phyloP scores from a whole-genome alignment of 2,113 vertebrate genomes.

The Ahaetulla prasina region DNA sequence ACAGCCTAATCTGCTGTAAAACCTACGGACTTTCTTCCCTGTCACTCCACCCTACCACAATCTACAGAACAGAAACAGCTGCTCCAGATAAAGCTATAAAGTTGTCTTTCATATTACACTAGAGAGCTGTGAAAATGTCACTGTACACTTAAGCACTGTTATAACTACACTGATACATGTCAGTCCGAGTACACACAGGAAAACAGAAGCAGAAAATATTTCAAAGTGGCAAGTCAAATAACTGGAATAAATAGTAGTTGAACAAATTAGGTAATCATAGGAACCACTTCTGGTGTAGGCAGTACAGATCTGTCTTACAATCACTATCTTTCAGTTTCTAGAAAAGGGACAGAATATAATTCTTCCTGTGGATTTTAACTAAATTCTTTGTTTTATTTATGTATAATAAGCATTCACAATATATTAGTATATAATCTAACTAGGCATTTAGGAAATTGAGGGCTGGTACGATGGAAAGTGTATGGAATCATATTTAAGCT shows the following conservation, averaged over 20 bases:
- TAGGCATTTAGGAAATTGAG: neutral
- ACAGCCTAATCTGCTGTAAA: slow-evolving; percentile 40
- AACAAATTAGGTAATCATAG: neutral
- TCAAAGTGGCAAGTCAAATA: neutral
- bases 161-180: slow-evolving; percentile 22
- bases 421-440: neutral
- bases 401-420: neutral
- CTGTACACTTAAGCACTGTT: slow-evolving; percentile 2
- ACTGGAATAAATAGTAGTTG: slow-evolving; percentile 24
- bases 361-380: neutral
- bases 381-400: neutral
- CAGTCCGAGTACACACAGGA: neutral
- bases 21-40: slow-evolving; percentile 5
- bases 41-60: neutral
- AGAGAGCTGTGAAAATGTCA: slow-evolving; percentile 27
- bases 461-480: neutral
- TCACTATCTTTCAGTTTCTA: neutral
- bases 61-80: slow-evolving; percentile 51
- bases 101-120: slow-evolving; percentile 31
- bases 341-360: neutral
- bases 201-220: slow-evolving; percentile 2
- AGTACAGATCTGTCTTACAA: neutral
- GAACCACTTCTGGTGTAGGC: neutral
- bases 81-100: slow-evolving; percentile 45
- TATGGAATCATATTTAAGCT: neutral